phyloP scores from a whole-genome alignment of 2,888 invertebrate genomes.

The Caenorhabditis sp. region DNA sequence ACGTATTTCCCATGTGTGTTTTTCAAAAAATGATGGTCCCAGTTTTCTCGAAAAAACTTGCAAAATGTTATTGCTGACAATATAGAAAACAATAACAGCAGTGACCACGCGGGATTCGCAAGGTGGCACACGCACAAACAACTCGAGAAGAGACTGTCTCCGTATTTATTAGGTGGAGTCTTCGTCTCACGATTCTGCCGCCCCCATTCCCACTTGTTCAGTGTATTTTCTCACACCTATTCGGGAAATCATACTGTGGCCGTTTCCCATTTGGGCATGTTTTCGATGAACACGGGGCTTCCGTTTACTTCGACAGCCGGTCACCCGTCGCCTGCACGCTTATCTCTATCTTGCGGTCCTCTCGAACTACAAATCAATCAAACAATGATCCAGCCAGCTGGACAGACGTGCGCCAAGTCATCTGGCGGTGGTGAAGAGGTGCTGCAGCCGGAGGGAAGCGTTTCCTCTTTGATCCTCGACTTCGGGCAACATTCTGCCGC shows the following conservation, averaged over 20 bases:
- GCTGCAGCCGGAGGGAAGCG: constrained; percentile 18
- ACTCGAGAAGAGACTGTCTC: not conserved
- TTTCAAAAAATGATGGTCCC: too few species aligned
- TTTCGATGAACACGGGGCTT: constrained; percentile 7
- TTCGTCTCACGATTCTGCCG: too few species aligned
- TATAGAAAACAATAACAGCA: not conserved
- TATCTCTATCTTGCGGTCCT: constrained; percentile 38
- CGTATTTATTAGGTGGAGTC: constrained; percentile 7
- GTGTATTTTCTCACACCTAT: constrained; percentile 2
- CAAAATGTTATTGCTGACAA: not conserved
- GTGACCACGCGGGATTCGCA: not conserved
- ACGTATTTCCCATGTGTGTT: not conserved
- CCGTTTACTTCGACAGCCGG: constrained; percentile 31
- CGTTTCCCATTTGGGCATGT: not conserved
- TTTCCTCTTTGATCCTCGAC: constrained; percentile 26
- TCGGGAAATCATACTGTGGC: constrained; percentile 11
- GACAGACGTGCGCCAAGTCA: constrained; percentile 46
- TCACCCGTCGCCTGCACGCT: constrained; percentile 36
- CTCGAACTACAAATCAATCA: constrained; percentile 63
- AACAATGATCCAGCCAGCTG: constrained; percentile 57
- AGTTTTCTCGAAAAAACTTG: too few species aligned
- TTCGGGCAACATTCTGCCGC: constrained; percentile 31
- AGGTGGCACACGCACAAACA: not conserved
- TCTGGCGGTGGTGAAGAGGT: constrained; percentile 43
- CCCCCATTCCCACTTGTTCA: not conserved